A percentile compares a stretch with the other conserved stretches of the same genome.
These are phyloP conservation scores for Scomberomorus guttatus DNA, from an alignment of 2,797 vertebrate species.

Conservation along the genomic window DNA sequence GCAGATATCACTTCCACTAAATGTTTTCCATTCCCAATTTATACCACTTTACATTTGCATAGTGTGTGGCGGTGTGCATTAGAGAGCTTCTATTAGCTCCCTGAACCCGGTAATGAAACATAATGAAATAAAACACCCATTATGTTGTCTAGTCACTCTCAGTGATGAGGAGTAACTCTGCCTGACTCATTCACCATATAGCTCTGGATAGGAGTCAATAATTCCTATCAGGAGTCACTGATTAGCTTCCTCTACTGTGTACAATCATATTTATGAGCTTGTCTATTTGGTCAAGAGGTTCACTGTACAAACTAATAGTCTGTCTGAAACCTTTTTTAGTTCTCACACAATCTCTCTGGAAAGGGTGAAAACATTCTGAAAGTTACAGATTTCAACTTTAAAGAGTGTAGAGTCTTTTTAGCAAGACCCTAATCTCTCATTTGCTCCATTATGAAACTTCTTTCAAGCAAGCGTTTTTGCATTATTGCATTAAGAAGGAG, in stretches of 20 bases:
- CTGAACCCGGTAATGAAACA: constrained; percentile 31
- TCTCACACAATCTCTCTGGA: neutral
- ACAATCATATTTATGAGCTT: constrained; percentile 2
- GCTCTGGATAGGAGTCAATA: neutral
- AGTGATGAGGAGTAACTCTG: constrained; percentile 7
- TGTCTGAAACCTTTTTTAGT: neutral
- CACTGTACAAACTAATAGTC: neutral
- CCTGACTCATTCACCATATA: constrained; percentile 18
- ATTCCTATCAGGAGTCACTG: constrained; percentile 4
- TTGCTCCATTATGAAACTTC: neutral
- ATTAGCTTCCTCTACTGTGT: neutral
- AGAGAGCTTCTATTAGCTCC: constrained; percentile 19
- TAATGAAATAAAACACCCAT: constrained; percentile 46
- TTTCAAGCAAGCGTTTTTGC: neutral
- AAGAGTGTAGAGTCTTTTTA: neutral
- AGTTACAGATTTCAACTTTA: neutral
- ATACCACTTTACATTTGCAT: constrained; percentile 19
- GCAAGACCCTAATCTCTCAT: neutral
- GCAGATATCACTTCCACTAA: neutral
- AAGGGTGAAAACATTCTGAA: neutral
- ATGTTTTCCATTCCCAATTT: neutral
- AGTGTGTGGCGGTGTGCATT: neutral
- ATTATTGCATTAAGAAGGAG: neutral
- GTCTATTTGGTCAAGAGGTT: neutral
- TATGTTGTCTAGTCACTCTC: constrained; percentile 44